Percentiles rank a stretch among this genome's conserved stretches.
Evolutionary conservation across 2,888 invertebrate genomes (phyloP).

Genomic region (Cerceris ruficornis): DNA sequence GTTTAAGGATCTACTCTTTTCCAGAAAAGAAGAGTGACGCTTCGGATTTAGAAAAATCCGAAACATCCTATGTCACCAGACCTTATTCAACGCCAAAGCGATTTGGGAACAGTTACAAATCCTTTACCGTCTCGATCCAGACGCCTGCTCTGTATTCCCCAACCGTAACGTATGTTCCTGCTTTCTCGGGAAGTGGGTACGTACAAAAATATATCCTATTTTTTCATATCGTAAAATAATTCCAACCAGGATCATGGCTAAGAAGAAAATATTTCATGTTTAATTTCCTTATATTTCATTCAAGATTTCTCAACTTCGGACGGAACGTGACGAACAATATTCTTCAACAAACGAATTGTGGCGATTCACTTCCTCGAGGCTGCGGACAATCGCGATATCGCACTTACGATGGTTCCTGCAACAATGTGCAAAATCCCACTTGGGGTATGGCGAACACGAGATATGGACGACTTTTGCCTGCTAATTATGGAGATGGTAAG

Average conservation of each 20-base stretch:
- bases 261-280: not conserved
- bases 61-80: constrained; percentile 17
- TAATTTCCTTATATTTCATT: not conserved
- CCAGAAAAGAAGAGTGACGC: constrained; percentile 6
- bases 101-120: not conserved
- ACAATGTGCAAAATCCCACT: constrained; percentile 91
- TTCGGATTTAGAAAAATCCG: constrained; percentile 38
- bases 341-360: constrained; percentile 53
- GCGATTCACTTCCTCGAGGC: constrained; percentile 49
- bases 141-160: not conserved
- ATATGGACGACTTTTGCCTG: constrained; percentile 86
- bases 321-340: constrained; percentile 10
- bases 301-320: not conserved
- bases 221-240: not conserved
- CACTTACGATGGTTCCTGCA: constrained; percentile 96
- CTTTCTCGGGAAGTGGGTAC: not conserved
- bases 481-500: constrained; percentile 70
- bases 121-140: not conserved
- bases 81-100: not conserved
- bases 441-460: constrained; percentile 91
- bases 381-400: constrained; percentile 87
- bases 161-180: not conserved
- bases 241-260: not conserved
- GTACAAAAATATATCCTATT: not conserved
- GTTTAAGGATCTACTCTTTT: not conserved